Evolutionary conservation across 2,888 invertebrate species (phyloP), one percentile per base, ranked within the genome.

Genomic region (Crematogaster levior): DNA sequence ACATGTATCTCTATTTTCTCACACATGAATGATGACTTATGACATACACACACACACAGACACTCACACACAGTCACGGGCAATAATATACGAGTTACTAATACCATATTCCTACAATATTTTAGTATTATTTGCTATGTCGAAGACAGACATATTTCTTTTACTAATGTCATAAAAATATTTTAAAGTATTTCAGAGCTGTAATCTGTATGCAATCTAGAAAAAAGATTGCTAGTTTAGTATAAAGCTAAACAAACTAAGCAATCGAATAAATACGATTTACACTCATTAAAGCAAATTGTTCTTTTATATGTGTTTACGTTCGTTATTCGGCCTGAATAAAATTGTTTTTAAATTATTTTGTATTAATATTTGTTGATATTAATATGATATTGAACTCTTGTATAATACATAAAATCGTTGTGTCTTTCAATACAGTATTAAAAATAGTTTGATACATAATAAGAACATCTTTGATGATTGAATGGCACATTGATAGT

Each of bases 1-100:
- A 27, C 63, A n/a, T 63, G 61, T 63, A 21, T 40, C 51, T 65
- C 6, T 56, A 66, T 77, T 66, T 77, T 77, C 66, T 43, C 43
- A 3, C 43, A 18, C 56, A 43, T 43, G 43, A 77, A 66, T 34
- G 21, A 77, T 30, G 53, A 77, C 18, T 77, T 56, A 66, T 27
- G 21, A 56, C 34, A n/a, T n/a, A n/a, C n/a, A n/a, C n/a, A n/a
- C n/a, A n/a, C n/a, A n/a, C n/a, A n/a, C n/a, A n/a, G n/a, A n/a
- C n/a, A n/a, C n/a, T n/a, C n/a, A 10, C 12, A 30, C 21, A 6
- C 40, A 37, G n/a, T 34, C 30, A 24, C 37, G 10, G 12, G 12
- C 27, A 75, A 53, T 40, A 51, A 51, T 18, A 51, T 18, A 40
- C 12, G 40, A 63, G 63, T 53, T 65, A 63, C 48, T 63, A 18